Percentiles rank a stretch among this genome's conserved stretches.
Conservation (phyloP, 1,140 invertebrate genomes). For the Eupeodes corollae region DNA sequence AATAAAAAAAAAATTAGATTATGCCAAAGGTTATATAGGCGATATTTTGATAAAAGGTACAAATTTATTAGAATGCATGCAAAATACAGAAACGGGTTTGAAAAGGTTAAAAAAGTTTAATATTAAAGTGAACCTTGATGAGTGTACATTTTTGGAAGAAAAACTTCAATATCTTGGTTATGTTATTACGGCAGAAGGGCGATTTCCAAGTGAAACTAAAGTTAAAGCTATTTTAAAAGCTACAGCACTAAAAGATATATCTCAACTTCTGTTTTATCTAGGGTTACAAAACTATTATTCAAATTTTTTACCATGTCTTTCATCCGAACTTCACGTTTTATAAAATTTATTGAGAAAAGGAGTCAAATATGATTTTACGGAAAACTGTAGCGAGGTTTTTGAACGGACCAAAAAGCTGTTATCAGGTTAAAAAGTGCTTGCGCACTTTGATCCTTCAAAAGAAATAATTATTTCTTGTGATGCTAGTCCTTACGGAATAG, state of each 20-base stretch:
- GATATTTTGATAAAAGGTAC: too few species aligned
- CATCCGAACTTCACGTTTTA: conserved; percentile 15
- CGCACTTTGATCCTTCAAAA: conserved; percentile 17
- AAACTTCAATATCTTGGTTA: too few species aligned
- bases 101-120: too few species aligned
- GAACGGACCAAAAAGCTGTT: conserved; percentile 11
- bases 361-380: conserved; percentile 9
- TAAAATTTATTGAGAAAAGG: conserved; percentile 13
- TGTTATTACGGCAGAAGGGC: too few species aligned
- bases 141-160: too few species aligned
- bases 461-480: too few species aligned
- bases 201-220: conserved; percentile 29
- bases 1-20: conserved; percentile 8
- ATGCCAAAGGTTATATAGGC: conserved; percentile 8
- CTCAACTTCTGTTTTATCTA: conserved; percentile 28
- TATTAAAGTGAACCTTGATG: too few species aligned
- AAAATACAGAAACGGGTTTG: too few species aligned
- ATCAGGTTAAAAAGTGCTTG: conserved; percentile 3
- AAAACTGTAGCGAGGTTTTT: conserved; percentile 7
- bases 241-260: conserved; percentile 21
- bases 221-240: conserved; percentile 32
- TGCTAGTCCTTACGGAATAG: too few species aligned
- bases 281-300: conserved; percentile 30
- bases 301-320: conserved; percentile 24
- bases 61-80: too few species aligned